These are phyloP conservation scores for Papilio xuthus DNA, from an alignment of 1,140 invertebrate species.

Conservation along the genomic window DNA sequence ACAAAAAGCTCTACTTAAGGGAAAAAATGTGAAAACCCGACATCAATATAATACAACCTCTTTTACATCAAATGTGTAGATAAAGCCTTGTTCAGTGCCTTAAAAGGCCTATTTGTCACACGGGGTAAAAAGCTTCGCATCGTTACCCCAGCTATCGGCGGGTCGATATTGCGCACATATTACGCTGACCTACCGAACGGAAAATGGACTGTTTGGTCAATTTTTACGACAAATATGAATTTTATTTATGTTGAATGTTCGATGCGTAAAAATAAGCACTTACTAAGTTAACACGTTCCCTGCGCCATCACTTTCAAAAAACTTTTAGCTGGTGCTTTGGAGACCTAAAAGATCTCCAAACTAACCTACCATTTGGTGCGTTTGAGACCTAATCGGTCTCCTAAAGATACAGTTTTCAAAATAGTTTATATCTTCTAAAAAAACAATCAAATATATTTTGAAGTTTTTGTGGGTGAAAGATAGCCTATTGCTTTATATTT, in stretches of 20 bases:
- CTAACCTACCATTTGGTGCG: too few species aligned
- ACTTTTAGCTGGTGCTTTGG: too few species aligned
- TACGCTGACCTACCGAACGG: constrained; percentile 43
- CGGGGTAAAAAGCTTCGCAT: constrained; percentile 47
- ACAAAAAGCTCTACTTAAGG: constrained; percentile 22
- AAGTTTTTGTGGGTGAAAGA: too few species aligned
- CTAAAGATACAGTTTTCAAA: too few species aligned
- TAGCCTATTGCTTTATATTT: too few species aligned
- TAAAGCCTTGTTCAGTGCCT: constrained; percentile 30
- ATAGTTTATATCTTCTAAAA: too few species aligned
- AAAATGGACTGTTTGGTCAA: constrained; percentile 45
- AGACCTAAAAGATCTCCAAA: too few species aligned
- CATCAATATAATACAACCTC: constrained; percentile 43
- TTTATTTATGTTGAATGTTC: neutral
- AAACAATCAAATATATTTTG: too few species aligned
- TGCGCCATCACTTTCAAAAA: too few species aligned
- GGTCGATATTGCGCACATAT: constrained; percentile 48
- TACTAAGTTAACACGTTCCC: too few species aligned
- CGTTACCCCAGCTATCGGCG: constrained; percentile 47
- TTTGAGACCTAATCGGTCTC: too few species aligned
- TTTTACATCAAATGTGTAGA: constrained; percentile 42
- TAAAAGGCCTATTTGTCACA: constrained; percentile 52
- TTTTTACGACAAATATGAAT: constrained; percentile 44
- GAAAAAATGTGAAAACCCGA: constrained; percentile 42
- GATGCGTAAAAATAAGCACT: neutral